Conservation (phyloP, 2,888 invertebrate species). For the Syritta pipiens region DNA sequence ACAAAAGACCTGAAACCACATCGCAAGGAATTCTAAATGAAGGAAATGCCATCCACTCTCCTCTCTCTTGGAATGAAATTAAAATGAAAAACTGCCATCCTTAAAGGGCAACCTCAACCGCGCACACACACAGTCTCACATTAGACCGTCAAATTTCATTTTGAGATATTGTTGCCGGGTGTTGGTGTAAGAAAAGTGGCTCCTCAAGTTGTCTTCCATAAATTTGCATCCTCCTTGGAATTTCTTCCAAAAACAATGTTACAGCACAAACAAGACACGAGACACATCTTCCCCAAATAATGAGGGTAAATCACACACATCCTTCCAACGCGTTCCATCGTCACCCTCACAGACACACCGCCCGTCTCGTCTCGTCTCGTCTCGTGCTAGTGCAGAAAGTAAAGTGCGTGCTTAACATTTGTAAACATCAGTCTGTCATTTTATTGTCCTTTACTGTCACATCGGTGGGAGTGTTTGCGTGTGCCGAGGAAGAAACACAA, state of each 20-base stretch:
- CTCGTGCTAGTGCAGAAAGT: no score
- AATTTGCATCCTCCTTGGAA: conserved; percentile 39
- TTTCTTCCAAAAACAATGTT: conserved; percentile 35
- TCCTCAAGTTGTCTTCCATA: conserved; percentile 38
- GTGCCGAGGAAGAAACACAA: background rate
- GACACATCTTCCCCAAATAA: conserved; percentile 27
- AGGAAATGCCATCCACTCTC: background rate
- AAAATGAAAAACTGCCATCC: background rate
- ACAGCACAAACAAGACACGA: conserved; percentile 32
- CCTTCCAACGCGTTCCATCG: background rate
- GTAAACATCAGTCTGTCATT: conserved; percentile 62
- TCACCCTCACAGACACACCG: background rate
- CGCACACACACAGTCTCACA: background rate
- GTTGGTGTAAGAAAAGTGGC: no score
- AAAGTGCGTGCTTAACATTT: conserved; percentile 67
- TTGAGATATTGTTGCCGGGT: no score
- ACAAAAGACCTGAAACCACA: no score
- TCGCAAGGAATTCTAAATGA: conserved; percentile 26
- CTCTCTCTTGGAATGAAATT: background rate
- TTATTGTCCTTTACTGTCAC: conserved; percentile 31
- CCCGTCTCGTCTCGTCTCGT: no score
- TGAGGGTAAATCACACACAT: conserved; percentile 50
- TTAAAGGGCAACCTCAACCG: no score
- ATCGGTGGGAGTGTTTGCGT: background rate
- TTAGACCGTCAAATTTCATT: conserved; percentile 19